These are phyloP conservation scores for Tapirus indicus DNA, from an alignment of 2,797 vertebrate species.

Conservation along the genomic window DNA sequence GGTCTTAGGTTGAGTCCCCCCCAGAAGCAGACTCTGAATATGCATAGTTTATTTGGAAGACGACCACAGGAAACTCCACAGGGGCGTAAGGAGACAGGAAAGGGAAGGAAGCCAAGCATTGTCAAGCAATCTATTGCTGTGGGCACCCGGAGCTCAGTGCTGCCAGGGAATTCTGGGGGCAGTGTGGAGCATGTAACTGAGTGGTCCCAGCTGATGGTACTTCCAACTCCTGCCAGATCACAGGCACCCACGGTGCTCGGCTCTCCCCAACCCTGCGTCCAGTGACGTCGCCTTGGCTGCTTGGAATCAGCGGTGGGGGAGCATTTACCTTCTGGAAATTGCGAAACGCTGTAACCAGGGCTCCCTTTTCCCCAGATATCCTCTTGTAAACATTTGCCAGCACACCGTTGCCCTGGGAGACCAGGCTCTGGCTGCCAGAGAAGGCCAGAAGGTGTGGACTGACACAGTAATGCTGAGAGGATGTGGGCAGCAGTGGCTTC, in stretches of 20 bases:
- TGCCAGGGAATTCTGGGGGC: background rate
- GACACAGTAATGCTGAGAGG: background rate
- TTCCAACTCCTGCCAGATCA: background rate
- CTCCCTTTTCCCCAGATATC: background rate
- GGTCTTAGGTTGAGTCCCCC: background rate
- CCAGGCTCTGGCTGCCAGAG: background rate
- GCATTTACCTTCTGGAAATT: too few relatives aligned
- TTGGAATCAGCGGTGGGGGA: background rate
- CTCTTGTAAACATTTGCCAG: background rate
- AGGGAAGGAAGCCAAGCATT: background rate
- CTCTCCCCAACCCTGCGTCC: background rate
- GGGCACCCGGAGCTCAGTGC: background rate
- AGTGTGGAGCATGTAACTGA: background rate
- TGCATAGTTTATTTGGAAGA: background rate
- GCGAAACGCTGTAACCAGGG: background rate
- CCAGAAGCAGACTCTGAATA: background rate
- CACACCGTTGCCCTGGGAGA: background rate
- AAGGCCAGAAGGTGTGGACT: background rate
- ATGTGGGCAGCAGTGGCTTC: background rate
- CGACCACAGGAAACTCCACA: background rate
- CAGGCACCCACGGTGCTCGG: accelerated
- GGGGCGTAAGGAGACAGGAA: too few relatives aligned
- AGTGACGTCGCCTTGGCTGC: background rate
- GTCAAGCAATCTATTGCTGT: too few relatives aligned
- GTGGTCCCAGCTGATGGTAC: background rate